These are phyloP conservation scores for Thereva unica DNA, from an alignment of 2,888 invertebrate genomes.

Conservation along the genomic window DNA sequence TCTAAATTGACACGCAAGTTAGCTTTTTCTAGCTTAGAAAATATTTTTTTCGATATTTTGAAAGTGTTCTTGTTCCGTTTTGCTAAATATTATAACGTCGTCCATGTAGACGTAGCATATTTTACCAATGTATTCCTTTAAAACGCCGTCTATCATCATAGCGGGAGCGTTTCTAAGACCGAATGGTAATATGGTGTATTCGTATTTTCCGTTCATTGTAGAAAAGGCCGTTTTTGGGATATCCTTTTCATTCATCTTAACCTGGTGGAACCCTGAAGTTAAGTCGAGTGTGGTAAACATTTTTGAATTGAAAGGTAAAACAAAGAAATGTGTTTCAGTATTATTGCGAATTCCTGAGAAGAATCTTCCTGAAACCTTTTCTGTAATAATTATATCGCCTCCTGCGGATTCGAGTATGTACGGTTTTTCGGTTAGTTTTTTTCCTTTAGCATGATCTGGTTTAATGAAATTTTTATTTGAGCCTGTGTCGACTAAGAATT, in stretches of 20 bases:
- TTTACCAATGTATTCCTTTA: too few species aligned
- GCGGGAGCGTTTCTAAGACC: too few species aligned
- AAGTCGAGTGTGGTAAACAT: neutral
- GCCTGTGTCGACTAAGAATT: slow-evolving; percentile 33
- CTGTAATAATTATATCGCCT: slow-evolving; percentile 22
- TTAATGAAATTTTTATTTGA: slow-evolving; percentile 32
- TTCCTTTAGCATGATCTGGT: neutral
- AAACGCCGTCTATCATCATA: too few species aligned
- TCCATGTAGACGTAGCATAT: neutral
- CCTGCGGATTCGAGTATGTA: slow-evolving; percentile 14
- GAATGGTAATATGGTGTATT: neutral
- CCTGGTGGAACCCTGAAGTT: neutral
- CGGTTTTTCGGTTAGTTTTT: slow-evolving; percentile 1
- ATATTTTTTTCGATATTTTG: neutral
- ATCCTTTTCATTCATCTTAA: slow-evolving; percentile 12
- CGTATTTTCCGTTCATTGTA: slow-evolving; percentile 15
- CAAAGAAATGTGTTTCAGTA: slow-evolving; percentile 34
- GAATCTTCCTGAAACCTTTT: slow-evolving; percentile 32
- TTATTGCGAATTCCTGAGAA: slow-evolving; percentile 34
- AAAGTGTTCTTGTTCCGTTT: neutral
- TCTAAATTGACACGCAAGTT: slow-evolving; percentile 1
- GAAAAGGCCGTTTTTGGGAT: slow-evolving; percentile 3
- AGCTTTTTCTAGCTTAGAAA: slow-evolving; percentile 4
- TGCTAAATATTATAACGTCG: slow-evolving; percentile 6
- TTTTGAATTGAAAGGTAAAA: slow-evolving; percentile 27